phyloP scores from a whole-genome alignment of 2,888 invertebrate species.

The Morpho achilles region DNA sequence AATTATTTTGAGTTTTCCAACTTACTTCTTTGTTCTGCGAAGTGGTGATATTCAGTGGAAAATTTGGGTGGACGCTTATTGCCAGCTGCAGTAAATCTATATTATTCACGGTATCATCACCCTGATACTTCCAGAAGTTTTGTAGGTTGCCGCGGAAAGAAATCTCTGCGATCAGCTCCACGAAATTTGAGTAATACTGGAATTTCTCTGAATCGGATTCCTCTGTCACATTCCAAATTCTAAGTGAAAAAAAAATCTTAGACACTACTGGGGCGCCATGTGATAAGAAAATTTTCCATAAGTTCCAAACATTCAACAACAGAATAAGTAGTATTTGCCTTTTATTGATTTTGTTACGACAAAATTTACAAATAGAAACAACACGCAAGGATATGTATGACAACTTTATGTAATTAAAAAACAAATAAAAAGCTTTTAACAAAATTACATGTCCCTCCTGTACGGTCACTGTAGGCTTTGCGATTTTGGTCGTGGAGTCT shows the following conservation, averaged over 20 bases:
- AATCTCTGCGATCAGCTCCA: conserved; percentile 62
- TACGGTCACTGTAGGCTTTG: too few relatives aligned
- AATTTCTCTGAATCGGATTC: conserved; percentile 51
- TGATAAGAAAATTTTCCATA: too few relatives aligned
- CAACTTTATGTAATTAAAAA: too few relatives aligned
- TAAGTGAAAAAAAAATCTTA: conserved; percentile 26
- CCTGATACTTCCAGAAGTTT: conserved; percentile 85
- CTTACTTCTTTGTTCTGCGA: conserved; percentile 43
- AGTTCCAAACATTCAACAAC: too few relatives aligned
- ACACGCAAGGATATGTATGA: too few relatives aligned
- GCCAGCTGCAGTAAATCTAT: conserved; percentile 81
- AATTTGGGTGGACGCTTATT: conserved; percentile 62
- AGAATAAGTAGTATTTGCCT: too few relatives aligned
- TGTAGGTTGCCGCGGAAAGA: conserved; percentile 77
- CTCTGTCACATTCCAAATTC: conserved; percentile 65
- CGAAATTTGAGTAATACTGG: conserved; percentile 62
- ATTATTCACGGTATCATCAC: conserved; percentile 74
- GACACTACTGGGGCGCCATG: too few relatives aligned
- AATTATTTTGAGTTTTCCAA: not conserved
- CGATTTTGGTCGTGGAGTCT: too few relatives aligned
- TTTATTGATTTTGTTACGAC: too few relatives aligned
- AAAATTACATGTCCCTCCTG: too few relatives aligned
- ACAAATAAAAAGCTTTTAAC: too few relatives aligned
- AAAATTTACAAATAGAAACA: too few relatives aligned
- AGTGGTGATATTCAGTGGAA: conserved; percentile 41